Evolutionary conservation across 1,140 invertebrate species (phyloP), one percentile per base, ranked within the genome.

Genomic region (Meloidogyne chitwoodi): DNA sequence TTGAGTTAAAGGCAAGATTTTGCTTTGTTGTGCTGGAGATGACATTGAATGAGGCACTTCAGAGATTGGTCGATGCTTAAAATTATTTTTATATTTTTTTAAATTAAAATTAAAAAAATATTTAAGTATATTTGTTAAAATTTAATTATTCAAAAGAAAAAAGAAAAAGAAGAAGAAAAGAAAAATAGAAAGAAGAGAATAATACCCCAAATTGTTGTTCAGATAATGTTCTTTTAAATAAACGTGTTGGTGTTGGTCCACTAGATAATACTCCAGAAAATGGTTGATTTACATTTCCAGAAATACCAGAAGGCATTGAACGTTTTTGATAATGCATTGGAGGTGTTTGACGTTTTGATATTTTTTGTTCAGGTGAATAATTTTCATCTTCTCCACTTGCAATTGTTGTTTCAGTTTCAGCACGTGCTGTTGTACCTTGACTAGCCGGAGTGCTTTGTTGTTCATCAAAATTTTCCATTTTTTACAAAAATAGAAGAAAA

Each of bases 141-240:
- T 66, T 27, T 12, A 38, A 38, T 11, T 11, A 68, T n/a, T 24
- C 24, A 67, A 67, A 19, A 19, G 8, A n/a, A 24, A 38, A 24
- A 24, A 19, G 19, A 22, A 19, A 6, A 68, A 24, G 11, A 16
- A 34, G 14, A 29, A 16, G 3, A 24, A 68, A 12, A 24, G 2
- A 11, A 29, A 14, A 14, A 38, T 14, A 3, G 2, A 29, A 19
- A 16, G 2, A 12, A 26, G 19, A 19, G 41, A 3, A 16, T 22
- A 41, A 56, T 69, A 73, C 44, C 22, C 70, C 70, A 73, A 73
- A 56, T 56, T 73, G 70, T 64, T 73, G 70, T 34, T 73, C 70
- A n/a, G 70, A 73, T 19, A 73, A 34, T 26, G 27, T 73, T n/a
- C 70, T 22, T 22, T 73, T 73, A 64, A 73, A 73, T 38, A 73